These are phyloP conservation scores for Timema podura DNA, from an alignment of 2,888 invertebrate genomes.

Conservation along the genomic window DNA sequence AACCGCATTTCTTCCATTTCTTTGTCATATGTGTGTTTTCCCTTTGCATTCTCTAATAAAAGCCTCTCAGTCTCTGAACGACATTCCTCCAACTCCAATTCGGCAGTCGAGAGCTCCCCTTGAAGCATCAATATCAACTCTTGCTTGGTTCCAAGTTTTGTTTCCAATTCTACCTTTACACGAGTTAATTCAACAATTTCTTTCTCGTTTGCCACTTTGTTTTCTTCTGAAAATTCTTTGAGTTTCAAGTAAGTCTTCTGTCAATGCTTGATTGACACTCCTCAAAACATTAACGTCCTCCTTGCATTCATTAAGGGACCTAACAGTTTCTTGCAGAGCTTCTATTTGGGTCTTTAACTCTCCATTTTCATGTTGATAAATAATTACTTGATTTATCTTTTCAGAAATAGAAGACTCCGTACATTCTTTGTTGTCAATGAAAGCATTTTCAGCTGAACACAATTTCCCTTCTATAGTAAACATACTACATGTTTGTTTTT, in stretches of 20 bases:
- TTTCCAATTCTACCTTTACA: constrained; percentile 17
- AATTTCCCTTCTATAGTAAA: neutral
- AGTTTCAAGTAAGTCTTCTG: too few relatives aligned
- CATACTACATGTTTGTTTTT: neutral
- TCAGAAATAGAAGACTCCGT: neutral
- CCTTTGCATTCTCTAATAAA: neutral
- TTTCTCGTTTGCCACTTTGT: too few relatives aligned
- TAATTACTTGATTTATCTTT: neutral
- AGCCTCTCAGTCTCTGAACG: constrained; percentile 22
- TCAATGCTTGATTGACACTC: too few relatives aligned
- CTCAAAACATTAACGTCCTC: too few relatives aligned
- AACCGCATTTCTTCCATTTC: constrained; percentile 11
- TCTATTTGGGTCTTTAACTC: neutral
- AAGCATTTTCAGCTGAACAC: neutral
- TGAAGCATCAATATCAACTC: constrained; percentile 26
- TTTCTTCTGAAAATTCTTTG: too few relatives aligned
- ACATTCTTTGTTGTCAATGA: neutral
- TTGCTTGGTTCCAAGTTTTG: constrained; percentile 23
- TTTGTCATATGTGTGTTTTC: neutral
- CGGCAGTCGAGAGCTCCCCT: constrained; percentile 23
- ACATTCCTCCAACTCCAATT: constrained; percentile 23
- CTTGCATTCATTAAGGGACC: too few relatives aligned
- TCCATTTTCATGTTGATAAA: neutral
- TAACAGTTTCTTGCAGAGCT: neutral
- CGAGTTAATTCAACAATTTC: too few relatives aligned